These are phyloP conservation scores for Dreissena polymorpha DNA, from an alignment of 1,140 invertebrate genomes.

Conservation along the genomic window DNA sequence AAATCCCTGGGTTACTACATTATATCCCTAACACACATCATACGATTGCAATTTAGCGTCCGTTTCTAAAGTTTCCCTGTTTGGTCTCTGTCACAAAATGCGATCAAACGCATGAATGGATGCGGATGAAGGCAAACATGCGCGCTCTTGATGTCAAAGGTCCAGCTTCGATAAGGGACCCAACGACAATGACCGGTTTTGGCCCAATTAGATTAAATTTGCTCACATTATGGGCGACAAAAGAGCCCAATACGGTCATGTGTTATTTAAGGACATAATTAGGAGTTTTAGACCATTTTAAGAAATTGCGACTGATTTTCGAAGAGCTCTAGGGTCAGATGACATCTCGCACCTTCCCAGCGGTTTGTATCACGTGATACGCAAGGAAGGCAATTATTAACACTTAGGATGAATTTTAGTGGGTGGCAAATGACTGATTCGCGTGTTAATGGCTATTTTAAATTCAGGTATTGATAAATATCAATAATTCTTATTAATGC, in stretches of 20 bases:
- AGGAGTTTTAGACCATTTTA: slow-evolving; percentile 25
- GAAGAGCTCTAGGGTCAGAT: slow-evolving; percentile 28
- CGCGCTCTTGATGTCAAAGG: slow-evolving; percentile 34
- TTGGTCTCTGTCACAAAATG: slow-evolving; percentile 39
- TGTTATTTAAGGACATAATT: slow-evolving; percentile 58
- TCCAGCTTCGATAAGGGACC: slow-evolving; percentile 27
- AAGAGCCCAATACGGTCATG: slow-evolving; percentile 46
- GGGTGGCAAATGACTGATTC: slow-evolving; percentile 28
- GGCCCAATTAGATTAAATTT: slow-evolving; percentile 56
- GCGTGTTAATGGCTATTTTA: slow-evolving; percentile 11
- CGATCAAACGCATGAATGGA: slow-evolving; percentile 22
- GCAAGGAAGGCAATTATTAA: slow-evolving; percentile 22
- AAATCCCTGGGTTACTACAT: slow-evolving; percentile 51
- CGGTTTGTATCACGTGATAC: slow-evolving; percentile 26
- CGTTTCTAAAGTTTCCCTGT: slow-evolving; percentile 29
- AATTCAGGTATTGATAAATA: slow-evolving; percentile 37
- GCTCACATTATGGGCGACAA: slow-evolving; percentile 19
- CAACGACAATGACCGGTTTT: slow-evolving; percentile 27
- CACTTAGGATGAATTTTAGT: slow-evolving; percentile 21
- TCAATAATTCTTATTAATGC: neutral
- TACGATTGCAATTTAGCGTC: slow-evolving; percentile 28
- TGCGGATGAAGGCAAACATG: slow-evolving; percentile 7
- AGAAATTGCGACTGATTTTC: slow-evolving; percentile 22
- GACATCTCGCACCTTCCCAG: slow-evolving; percentile 45
- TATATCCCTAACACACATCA: slow-evolving; percentile 35